phyloP scores from a whole-genome alignment of 2,888 invertebrate genomes.

The Pediacus dermestoides region DNA sequence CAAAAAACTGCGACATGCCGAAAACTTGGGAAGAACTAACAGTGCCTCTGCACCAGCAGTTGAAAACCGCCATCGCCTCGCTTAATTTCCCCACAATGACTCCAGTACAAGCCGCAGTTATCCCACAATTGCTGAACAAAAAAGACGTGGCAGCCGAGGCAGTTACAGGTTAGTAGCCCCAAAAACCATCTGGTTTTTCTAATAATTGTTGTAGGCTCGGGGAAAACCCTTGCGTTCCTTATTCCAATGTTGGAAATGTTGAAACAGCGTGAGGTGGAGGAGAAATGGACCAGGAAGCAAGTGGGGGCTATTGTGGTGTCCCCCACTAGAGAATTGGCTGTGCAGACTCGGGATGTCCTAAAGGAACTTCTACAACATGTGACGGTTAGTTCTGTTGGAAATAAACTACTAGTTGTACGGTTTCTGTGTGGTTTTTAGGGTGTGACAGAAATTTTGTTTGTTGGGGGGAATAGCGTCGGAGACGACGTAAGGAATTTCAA shows the following conservation, averaged over 20 bases:
- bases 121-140: conserved; percentile 80
- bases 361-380: conserved; percentile 51
- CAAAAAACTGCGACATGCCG: no score
- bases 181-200: neutral
- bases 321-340: conserved; percentile 92
- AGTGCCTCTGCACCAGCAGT: conserved; percentile 47
- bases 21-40: conserved; percentile 53
- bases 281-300: conserved; percentile 67
- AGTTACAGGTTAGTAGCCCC: conserved; percentile 69
- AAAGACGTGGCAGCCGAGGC: conserved; percentile 99
- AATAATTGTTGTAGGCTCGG: conserved; percentile 67
- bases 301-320: conserved; percentile 89
- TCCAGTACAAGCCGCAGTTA: conserved; percentile 77
- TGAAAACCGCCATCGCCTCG: conserved; percentile 51
- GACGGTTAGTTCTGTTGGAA: conserved; percentile 50
- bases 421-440: conserved; percentile 42
- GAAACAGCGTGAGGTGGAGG: conserved; percentile 57
- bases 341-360: conserved; percentile 76
- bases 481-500: conserved; percentile 68
- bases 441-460: conserved; percentile 60
- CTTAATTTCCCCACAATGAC: conserved; percentile 58
- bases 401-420: no score
- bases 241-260: conserved; percentile 89
- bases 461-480: conserved; percentile 82
- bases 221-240: conserved; percentile 94